Conservation (phyloP, 2,797 vertebrate species). For the Amblyopsis hoosieri region DNA sequence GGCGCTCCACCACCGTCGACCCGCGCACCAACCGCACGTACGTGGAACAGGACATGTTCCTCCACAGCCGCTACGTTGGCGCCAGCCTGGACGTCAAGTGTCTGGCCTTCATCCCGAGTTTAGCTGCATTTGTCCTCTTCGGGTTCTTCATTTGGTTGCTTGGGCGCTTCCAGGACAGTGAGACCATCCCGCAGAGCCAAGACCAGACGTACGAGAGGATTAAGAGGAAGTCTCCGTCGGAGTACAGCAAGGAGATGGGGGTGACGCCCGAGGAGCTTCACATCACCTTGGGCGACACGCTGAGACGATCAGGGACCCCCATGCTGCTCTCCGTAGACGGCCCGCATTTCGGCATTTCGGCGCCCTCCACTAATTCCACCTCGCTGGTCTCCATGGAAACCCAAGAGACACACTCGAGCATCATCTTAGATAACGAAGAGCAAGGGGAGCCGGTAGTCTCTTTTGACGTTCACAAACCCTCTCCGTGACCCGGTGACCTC, state of each 20-base stretch:
- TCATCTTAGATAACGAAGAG: constrained; percentile 68
- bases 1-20: constrained; percentile 88
- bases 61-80: constrained; percentile 92
- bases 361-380: constrained; percentile 64
- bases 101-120: constrained; percentile 92
- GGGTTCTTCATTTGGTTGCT: constrained; percentile 96
- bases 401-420: constrained; percentile 80
- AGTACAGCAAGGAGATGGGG: constrained; percentile 88
- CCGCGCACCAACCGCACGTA: constrained; percentile 87
- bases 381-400: constrained; percentile 74
- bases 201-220: constrained; percentile 93
- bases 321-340: constrained; percentile 86
- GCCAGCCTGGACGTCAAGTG: constrained; percentile 91
- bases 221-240: constrained; percentile 92
- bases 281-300: constrained; percentile 79
- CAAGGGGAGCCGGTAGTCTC: constrained; percentile 74
- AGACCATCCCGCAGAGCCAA: constrained; percentile 89
- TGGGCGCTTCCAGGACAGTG: constrained; percentile 92
- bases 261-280: constrained; percentile 88
- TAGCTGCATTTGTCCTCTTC: constrained; percentile 91
- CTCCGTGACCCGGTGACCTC: constrained; percentile 51
- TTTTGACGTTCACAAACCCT: constrained; percentile 77
- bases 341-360: constrained; percentile 55
- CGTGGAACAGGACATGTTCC: constrained; percentile 88
- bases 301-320: constrained; percentile 78